Conservation (phyloP, 2,113 vertebrate genomes). For the Ctenomys sociabilis region DNA sequence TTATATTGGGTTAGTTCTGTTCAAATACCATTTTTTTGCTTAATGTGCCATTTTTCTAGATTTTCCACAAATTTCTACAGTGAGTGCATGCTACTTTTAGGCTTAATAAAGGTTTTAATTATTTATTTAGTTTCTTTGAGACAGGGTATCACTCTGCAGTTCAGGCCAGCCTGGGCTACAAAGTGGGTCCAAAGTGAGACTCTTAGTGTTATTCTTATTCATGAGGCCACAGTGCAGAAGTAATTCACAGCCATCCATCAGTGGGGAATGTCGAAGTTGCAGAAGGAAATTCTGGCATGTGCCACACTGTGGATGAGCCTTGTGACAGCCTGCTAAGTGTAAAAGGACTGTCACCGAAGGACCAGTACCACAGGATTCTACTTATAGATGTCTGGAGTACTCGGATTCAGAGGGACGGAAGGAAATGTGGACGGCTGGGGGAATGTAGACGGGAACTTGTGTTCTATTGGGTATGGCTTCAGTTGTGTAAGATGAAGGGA, state of each 20-base stretch:
- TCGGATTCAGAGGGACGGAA: neutral
- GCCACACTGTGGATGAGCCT: neutral
- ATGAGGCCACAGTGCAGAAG: neutral
- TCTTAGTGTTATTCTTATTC: no score
- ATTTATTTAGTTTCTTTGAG: neutral
- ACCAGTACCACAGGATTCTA: neutral
- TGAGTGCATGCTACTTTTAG: neutral
- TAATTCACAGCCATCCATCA: rapidly evolving
- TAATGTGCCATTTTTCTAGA: neutral
- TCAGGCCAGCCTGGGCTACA: no score
- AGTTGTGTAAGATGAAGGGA: neutral
- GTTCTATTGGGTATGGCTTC: neutral
- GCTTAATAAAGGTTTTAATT: neutral
- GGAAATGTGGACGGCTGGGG: neutral
- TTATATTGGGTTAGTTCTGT: neutral
- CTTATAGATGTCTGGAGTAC: neutral
- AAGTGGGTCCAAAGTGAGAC: no score
- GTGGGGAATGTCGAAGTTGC: neutral
- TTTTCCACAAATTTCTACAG: constrained; percentile 31
- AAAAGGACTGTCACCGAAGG: neutral
- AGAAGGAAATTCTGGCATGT: neutral
- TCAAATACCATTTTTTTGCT: neutral
- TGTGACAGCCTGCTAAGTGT: neutral
- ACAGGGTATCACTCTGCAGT: neutral
- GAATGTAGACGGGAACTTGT: rapidly evolving